Base-by-base conservation (phyloP, 1,140 invertebrate genomes). In the Notospermus geniculatus region DNA sequence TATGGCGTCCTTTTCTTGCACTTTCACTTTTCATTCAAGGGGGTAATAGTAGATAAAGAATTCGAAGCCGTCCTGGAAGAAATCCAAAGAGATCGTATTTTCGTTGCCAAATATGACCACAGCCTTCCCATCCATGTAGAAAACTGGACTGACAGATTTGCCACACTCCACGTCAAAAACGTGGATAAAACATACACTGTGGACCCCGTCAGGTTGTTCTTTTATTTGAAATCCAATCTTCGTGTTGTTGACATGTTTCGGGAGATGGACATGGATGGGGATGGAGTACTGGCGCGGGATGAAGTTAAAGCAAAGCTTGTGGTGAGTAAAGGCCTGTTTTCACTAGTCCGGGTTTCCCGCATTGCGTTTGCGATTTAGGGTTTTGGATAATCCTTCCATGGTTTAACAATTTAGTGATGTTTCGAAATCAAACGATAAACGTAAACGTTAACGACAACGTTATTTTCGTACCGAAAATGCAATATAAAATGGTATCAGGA, bases 1-100 rank as follows among this genome's bases (percentile, higher is more conserved):
- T n/a, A n/a, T n/a, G n/a, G n/a, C n/a, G n/a, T n/a, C n/a, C 32
- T 7, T 36, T 36, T 36, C 4, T 15, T 36, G 4, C 32, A 36
- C 32, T 36, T 36, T 36, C n/a, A n/a, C n/a, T n/a, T n/a, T n/a
- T n/a, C 25, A 7, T 50, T 19, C 25, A 22, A 69, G 62, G 69
- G 68, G 46, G 46, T 70, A 22, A 66, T 67, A 58, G 64, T 72
- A 15, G 71, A 72, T 28, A 72, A 69, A 43, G 68, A 70, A 41
- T 70, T 72, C 30, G 25, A 60, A 32, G 41, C 45, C 2, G 29
- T 63, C 29, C 62, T 59, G 52, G 46, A 64, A 59, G 54, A 64
- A 25, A n/a, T 70, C 0, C 32, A 58, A 19, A 30, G 57, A 28
- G 50, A n/a, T 2, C 56, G 58, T 54, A 45, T 62, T 5, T 50